These are phyloP conservation scores for Falco berigora DNA, from an alignment of 2,797 vertebrate genomes.

Conservation along the genomic window DNA sequence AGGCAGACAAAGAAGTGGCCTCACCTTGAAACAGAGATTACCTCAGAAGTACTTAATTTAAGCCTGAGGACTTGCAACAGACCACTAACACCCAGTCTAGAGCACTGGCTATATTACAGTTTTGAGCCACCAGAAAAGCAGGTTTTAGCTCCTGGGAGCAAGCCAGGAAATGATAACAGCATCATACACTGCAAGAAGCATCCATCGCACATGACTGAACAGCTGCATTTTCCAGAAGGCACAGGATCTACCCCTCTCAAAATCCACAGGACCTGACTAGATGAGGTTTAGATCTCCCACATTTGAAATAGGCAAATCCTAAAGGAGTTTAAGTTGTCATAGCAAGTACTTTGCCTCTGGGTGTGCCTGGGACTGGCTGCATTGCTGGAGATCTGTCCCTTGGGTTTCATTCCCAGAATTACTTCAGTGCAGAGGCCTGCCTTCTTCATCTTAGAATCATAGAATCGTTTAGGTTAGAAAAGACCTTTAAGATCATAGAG, in stretches of 20 bases:
- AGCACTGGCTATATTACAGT: not conserved
- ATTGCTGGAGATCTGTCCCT: not conserved
- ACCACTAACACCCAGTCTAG: not conserved
- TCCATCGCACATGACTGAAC: accelerated
- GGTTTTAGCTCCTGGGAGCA: not conserved
- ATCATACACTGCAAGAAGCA: not conserved
- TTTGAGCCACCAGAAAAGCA: not conserved
- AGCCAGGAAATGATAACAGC: not conserved
- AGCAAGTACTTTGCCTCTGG: not conserved
- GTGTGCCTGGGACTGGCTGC: not conserved
- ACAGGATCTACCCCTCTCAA: not conserved
- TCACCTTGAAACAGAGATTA: not conserved
- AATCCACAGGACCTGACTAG: not conserved
- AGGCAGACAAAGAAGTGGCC: not conserved
- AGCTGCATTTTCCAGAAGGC: not conserved
- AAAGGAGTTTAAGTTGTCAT: not conserved
- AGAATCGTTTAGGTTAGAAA: too few relatives aligned
- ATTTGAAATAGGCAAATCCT: not conserved
- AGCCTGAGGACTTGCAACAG: not conserved
- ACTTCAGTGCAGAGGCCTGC: not conserved
- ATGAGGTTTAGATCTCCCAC: not conserved
- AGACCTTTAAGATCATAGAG: too few relatives aligned
- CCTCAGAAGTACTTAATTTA: not conserved
- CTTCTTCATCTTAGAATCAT: not conserved
- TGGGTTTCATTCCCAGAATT: not conserved